Evolutionary conservation across 2,113 vertebrate genomes (phyloP).

Genomic region (Burhinus oedicnemus): DNA sequence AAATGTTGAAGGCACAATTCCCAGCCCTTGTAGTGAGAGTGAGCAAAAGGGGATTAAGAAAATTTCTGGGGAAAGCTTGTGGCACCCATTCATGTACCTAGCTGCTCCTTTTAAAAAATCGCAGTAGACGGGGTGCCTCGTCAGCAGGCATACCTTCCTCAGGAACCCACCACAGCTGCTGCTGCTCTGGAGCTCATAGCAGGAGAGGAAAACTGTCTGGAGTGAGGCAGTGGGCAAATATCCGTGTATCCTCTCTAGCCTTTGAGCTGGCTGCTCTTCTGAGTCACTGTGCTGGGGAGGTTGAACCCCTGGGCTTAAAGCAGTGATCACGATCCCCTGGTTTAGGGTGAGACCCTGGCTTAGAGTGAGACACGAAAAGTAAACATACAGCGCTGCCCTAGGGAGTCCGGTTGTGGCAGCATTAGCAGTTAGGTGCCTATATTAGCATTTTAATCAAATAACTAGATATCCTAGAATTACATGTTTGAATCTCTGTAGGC

Average conservation of each 20-base stretch:
- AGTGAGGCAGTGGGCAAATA: not conserved
- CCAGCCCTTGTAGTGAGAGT: no score
- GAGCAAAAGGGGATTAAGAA: no score
- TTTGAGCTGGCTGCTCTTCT: not conserved
- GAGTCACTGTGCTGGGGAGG: not conserved
- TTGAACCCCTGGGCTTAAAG: not conserved
- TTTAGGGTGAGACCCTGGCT: slow-evolving; percentile 26
- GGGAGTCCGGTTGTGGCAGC: slow-evolving; percentile 36
- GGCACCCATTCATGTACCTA: no score
- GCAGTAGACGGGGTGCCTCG: not conserved
- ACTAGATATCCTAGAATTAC: slow-evolving; percentile 68
- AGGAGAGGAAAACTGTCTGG: not conserved
- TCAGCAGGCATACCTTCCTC: not conserved
- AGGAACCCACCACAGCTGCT: not conserved
- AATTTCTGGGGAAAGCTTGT: no score
- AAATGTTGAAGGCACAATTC: no score
- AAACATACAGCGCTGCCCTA: not conserved
- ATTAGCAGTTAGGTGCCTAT: slow-evolving; percentile 54
- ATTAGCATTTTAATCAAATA: slow-evolving; percentile 73
- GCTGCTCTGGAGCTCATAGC: not conserved
- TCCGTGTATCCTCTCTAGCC: not conserved
- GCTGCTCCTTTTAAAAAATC: not conserved
- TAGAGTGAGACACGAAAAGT: slow-evolving; percentile 12
- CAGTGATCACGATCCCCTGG: not conserved
- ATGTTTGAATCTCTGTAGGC: slow-evolving; percentile 66